Percentiles rank a stretch among this genome's conserved stretches.
Conservation (phyloP, 2,888 invertebrate genomes). For the Andrena chrysosceles region DNA sequence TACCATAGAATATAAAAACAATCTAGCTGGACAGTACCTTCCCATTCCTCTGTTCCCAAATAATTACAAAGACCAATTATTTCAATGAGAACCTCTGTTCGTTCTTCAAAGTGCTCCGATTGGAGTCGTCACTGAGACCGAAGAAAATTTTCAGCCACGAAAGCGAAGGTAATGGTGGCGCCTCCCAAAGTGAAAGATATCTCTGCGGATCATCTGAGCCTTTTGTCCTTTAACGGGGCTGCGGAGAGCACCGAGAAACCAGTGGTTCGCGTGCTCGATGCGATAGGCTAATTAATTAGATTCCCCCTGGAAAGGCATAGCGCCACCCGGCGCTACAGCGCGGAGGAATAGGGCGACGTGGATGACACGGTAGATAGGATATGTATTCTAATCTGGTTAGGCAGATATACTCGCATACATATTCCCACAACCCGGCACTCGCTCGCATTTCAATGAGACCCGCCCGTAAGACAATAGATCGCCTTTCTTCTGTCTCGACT, state of each 20-base stretch:
- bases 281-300: conserved; percentile 73
- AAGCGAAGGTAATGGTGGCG: conserved; percentile 27
- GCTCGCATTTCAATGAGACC: conserved; percentile 73
- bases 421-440: conserved; percentile 35
- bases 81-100: background rate
- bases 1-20: too few species aligned
- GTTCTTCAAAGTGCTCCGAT: background rate
- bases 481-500: conserved; percentile 37
- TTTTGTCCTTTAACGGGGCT: conserved; percentile 56
- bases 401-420: conserved; percentile 60
- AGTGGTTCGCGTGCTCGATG: conserved; percentile 65
- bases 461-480: conserved; percentile 59
- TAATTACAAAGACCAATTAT: too few species aligned
- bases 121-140: background rate
- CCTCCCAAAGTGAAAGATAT: conserved; percentile 55
- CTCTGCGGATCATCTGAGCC: conserved; percentile 18
- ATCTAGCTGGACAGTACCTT: background rate
- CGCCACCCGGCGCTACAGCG: conserved; percentile 32
- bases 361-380: conserved; percentile 73
- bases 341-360: conserved; percentile 63
- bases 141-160: background rate
- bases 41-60: too few species aligned
- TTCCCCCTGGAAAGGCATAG: conserved; percentile 56
- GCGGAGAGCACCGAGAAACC: conserved; percentile 29
- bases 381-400: conserved; percentile 70